Conservation (phyloP, 2,113 vertebrate genomes). For the Myotis brandtii region DNA sequence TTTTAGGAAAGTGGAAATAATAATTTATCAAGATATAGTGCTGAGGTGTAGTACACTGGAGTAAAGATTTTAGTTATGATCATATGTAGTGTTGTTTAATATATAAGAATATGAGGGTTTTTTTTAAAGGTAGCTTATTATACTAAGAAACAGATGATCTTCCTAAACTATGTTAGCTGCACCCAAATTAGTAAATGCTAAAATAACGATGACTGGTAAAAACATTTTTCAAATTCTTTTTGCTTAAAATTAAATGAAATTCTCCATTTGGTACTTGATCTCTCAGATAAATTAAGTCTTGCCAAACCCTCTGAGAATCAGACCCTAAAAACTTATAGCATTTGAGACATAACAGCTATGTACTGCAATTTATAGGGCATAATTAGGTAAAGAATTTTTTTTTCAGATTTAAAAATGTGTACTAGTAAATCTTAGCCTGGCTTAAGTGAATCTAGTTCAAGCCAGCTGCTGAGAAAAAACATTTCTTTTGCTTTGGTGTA, state of each 20-base stretch:
- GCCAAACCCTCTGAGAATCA: constrained; percentile 62
- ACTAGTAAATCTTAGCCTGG: background rate
- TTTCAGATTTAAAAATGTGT: background rate
- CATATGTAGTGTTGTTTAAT: background rate
- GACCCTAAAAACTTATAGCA: constrained; percentile 21
- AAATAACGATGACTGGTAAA: constrained; percentile 61
- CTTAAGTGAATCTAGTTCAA: background rate
- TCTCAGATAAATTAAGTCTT: constrained; percentile 54
- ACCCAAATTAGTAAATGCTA: constrained; percentile 69
- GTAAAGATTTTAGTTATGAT: background rate
- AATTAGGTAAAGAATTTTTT: background rate
- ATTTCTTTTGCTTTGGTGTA: background rate
- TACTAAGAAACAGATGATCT: constrained; percentile 52
- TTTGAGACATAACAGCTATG: constrained; percentile 47
- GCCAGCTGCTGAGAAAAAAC: background rate
- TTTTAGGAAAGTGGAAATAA: background rate
- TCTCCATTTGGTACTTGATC: constrained; percentile 48
- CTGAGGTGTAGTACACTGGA: background rate
- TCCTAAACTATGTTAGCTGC: constrained; percentile 22
- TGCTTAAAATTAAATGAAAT: constrained; percentile 66
- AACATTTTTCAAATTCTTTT: constrained; percentile 56
- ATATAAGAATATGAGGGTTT: background rate
- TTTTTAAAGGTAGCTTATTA: constrained; percentile 47
- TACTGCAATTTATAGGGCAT: background rate
- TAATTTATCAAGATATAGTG: background rate